Evolutionary conservation across 1,140 invertebrate species (phyloP).

Genomic region (Neocloeon triangulifer): DNA sequence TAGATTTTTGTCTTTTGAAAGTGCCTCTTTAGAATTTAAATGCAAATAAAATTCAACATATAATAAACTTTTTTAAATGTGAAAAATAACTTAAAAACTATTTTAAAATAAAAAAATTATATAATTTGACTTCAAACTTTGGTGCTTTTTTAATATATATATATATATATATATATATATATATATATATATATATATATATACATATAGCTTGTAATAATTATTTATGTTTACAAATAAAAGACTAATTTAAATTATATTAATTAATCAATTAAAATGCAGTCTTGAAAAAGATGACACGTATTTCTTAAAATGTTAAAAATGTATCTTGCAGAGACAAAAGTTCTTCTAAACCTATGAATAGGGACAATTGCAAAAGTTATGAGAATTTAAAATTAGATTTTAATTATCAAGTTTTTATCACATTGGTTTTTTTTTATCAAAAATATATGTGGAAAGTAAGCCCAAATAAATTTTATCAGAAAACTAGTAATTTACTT

Average conservation of each 20-base stretch:
- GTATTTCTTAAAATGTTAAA: no score
- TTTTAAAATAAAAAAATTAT: neutral
- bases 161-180: neutral
- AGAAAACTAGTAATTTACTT: neutral
- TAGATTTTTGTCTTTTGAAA: no score
- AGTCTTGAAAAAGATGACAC: neutral
- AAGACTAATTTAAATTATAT: neutral
- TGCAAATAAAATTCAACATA: no score
- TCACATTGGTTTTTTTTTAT: neutral
- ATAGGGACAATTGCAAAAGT: neutral
- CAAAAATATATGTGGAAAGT: neutral
- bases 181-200: neutral
- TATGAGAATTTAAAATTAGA: neutral
- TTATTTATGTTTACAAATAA: no score
- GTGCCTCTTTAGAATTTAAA: no score
- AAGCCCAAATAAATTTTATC: neutral
- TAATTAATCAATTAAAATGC: neutral
- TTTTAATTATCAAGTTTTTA: neutral
- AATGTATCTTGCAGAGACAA: no score
- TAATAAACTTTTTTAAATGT: conserved; percentile 10
- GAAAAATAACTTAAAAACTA: neutral
- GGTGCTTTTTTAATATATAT: neutral
- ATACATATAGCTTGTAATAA: no score
- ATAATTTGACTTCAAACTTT: neutral
- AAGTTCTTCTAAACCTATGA: conserved; percentile 1